These are phyloP conservation scores for Marisa cornuarietis DNA, from an alignment of 1,140 invertebrate genomes.

Conservation along the genomic window DNA sequence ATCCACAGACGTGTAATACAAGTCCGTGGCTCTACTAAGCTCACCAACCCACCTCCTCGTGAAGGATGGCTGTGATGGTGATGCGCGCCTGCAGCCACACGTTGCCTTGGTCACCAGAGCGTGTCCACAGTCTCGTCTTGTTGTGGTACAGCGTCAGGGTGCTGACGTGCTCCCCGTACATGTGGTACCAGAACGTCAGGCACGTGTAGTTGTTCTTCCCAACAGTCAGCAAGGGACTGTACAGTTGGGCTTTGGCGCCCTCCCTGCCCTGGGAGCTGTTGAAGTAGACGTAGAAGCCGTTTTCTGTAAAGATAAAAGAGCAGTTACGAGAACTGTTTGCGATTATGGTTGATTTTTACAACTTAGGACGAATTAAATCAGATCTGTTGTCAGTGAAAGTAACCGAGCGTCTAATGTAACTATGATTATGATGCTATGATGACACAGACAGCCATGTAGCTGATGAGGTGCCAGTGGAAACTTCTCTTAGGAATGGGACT, in stretches of 20 bases:
- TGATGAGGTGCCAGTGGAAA: too few relatives aligned
- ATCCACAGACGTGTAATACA: too few relatives aligned
- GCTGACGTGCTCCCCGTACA: slow-evolving; percentile 59
- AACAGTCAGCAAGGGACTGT: slow-evolving; percentile 46
- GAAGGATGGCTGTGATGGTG: slow-evolving; percentile 13
- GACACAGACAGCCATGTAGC: too few relatives aligned
- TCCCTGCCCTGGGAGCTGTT: slow-evolving; percentile 32
- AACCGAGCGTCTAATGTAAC: too few relatives aligned
- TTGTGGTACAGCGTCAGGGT: slow-evolving; percentile 61
- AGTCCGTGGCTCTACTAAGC: background rate
- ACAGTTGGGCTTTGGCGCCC: slow-evolving; percentile 50
- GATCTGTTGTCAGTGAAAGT: too few relatives aligned
- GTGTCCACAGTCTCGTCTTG: slow-evolving; percentile 43
- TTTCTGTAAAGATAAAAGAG: background rate
- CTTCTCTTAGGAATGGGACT: too few relatives aligned
- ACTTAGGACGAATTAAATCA: too few relatives aligned
- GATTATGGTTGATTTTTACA: too few relatives aligned
- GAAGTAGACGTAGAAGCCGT: slow-evolving; percentile 57
- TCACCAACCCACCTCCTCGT: slow-evolving; percentile 12
- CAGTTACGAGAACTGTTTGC: too few relatives aligned
- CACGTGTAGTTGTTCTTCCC: slow-evolving; percentile 37
- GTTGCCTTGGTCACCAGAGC: slow-evolving; percentile 50
- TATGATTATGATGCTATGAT: too few relatives aligned
- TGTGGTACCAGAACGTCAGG: slow-evolving; percentile 61
- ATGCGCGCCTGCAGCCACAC: slow-evolving; percentile 49